Evolutionary conservation across 2,797 vertebrate species (phyloP), one percentile per base, ranked within the genome.

Genomic region (Enteromius unitaeniatus): DNA sequence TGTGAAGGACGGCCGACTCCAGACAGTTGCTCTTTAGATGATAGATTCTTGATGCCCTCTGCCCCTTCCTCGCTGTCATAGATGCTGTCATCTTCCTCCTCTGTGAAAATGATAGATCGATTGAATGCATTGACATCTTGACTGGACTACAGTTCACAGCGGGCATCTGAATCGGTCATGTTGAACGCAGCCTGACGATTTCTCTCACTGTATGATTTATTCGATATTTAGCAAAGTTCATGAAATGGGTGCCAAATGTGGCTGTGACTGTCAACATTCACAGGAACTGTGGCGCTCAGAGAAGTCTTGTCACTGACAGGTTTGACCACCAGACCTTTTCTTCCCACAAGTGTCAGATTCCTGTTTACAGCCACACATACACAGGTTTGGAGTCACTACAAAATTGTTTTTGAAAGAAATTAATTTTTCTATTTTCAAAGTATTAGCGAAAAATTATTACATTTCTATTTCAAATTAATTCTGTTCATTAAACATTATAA

Each of bases 21-120:
- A 85, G 93, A 90, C 75, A 92, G 90, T 0, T 92, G 85, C 47
- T 96, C 95, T 90, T 93, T 95, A 79, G 92, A 93, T 14, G 90
- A 91, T 55, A 93, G 67, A 86, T 90, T 90, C 89, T 92, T 88
- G 89, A 94, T 90, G 7, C 95, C 95, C 81, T 92, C 89, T 31
- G 90, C 89, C 70, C 92, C 93, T 0, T 96, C 95, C 74, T 97
- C 96, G 0, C 96, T 97, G 89, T 97, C 95, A 0, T 94, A 96
- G 91, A 96, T 95, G 60, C 92, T 94, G 0, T 95, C 95, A 1
- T 95, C 94, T 47, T 94, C 95, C 0, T 95, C 95, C 91, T 96
- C 92, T 92, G 92, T 83, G 82, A 85, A 0, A 0, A 73, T 87
- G 65, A 89, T 80, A 72, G 64, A 90, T 92, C 88, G 58, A 90